Percentiles rank a stretch among this genome's conserved stretches.
These are phyloP conservation scores for Lucifuga dentata DNA, from an alignment of 2,113 vertebrate species.

Conservation along the genomic window DNA sequence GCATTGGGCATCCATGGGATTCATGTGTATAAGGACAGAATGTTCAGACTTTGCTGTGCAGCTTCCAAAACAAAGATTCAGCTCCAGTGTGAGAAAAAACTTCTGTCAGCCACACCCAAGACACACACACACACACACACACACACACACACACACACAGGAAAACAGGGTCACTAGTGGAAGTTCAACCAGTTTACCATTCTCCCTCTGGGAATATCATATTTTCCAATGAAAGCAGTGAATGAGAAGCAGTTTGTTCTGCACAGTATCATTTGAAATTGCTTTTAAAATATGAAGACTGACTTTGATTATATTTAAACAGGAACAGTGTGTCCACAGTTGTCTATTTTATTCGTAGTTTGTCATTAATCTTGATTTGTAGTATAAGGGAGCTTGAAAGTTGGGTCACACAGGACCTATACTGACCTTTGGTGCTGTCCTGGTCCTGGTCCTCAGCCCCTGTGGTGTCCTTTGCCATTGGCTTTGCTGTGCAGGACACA, in stretches of 20 bases:
- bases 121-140: constrained; percentile 13
- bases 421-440: constrained; percentile 56
- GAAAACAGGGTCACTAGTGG: background rate
- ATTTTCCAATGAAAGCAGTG: constrained; percentile 14
- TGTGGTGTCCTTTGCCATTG: background rate
- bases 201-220: constrained; percentile 31
- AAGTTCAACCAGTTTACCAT: constrained; percentile 40
- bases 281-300: background rate
- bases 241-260: constrained; percentile 6
- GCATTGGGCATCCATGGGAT: too few species aligned
- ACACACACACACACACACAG: constrained; percentile 29
- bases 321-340: too few species aligned
- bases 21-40: constrained; percentile 28
- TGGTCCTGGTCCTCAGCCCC: constrained; percentile 20
- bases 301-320: background rate
- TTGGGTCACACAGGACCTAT: background rate
- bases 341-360: too few species aligned
- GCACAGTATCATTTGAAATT: background rate
- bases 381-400: too few species aligned
- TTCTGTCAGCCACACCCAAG: constrained; percentile 17
- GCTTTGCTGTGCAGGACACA: constrained; percentile 4
- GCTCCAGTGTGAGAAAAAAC: constrained; percentile 14
- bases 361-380: too few species aligned
- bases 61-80: constrained; percentile 37
- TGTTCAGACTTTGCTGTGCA: constrained; percentile 12